A percentile compares a stretch with the other conserved stretches of the same genome.
Conservation (phyloP, 2,888 invertebrate genomes). For the Lepeophtheirus nordmannii region DNA sequence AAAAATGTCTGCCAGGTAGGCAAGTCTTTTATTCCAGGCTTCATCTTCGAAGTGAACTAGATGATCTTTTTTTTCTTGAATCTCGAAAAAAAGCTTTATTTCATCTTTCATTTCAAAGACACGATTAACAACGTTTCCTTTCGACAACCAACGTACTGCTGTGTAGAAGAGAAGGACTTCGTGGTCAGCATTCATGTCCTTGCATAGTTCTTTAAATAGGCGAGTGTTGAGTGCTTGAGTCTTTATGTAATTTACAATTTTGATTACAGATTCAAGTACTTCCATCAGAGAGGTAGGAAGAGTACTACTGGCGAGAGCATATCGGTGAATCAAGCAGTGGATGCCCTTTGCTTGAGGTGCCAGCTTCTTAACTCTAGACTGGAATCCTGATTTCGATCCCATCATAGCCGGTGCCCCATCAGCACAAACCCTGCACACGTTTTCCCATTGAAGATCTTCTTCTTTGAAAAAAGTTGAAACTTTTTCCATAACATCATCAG, state of each 20-base stretch:
- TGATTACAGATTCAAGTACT: conserved; percentile 23
- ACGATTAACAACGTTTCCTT: conserved; percentile 26
- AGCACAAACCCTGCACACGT: conserved; percentile 21
- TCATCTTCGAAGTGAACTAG: conserved; percentile 21
- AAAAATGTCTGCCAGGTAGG: conserved; percentile 26
- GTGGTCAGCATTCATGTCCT: conserved; percentile 25
- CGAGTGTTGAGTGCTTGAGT: conserved; percentile 20
- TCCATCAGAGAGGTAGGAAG: conserved; percentile 23
- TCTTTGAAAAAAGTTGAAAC: conserved; percentile 17
- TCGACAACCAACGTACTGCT: conserved; percentile 25
- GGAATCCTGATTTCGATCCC: conserved; percentile 25
- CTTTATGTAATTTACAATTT: conserved; percentile 23
- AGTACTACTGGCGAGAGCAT: conserved; percentile 25
- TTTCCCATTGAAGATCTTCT: conserved; percentile 22
- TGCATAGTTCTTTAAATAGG: conserved; percentile 13
- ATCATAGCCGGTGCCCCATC: conserved; percentile 25
- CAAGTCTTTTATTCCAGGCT: conserved; percentile 19
- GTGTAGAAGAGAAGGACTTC: conserved; percentile 26
- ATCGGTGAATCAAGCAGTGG: conserved; percentile 24
- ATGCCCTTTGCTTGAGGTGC: conserved; percentile 24
- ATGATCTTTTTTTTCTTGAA: conserved; percentile 24
- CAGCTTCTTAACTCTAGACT: conserved; percentile 19
- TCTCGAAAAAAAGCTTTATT: conserved; percentile 19
- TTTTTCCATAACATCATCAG: conserved; percentile 25
- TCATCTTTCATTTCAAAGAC: conserved; percentile 25